Percentiles rank a stretch among this genome's conserved stretches.
These are phyloP conservation scores for Dromius quadrimaculatus DNA, from an alignment of 2,888 invertebrate genomes.

Conservation along the genomic window DNA sequence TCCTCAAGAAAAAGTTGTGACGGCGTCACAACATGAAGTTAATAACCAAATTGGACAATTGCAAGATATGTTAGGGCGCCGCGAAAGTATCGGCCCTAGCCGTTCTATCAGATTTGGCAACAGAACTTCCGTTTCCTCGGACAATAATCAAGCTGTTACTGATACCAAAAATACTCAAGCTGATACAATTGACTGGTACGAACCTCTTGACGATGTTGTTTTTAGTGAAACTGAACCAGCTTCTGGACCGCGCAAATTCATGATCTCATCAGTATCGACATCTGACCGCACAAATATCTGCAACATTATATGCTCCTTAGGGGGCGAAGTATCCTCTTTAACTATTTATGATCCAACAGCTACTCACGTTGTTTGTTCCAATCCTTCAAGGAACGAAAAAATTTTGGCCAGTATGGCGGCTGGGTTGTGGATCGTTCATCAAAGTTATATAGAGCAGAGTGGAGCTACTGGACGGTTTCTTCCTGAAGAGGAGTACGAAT, in stretches of 20 bases:
- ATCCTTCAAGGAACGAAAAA: conserved; percentile 87
- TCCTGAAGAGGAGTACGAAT: conserved; percentile 84
- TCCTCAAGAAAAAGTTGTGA: neutral
- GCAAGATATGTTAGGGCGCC: conserved; percentile 68
- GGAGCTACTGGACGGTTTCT: conserved; percentile 73
- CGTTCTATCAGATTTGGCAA: conserved; percentile 61
- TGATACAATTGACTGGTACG: conserved; percentile 81
- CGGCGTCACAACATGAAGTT: conserved; percentile 27
- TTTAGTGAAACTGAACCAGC: conserved; percentile 34
- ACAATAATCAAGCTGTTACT: neutral
- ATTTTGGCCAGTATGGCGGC: conserved; percentile 86
- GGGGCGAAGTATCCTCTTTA: conserved; percentile 74
- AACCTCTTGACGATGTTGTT: conserved; percentile 64
- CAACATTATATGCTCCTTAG: conserved; percentile 59
- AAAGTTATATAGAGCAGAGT: conserved; percentile 80
- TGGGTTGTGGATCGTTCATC: conserved; percentile 91
- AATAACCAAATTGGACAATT: conserved; percentile 68
- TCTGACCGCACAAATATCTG: conserved; percentile 7
- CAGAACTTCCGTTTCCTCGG: conserved; percentile 53
- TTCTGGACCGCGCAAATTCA: conserved; percentile 25
- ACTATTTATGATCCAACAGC: conserved; percentile 71
- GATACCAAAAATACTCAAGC: conserved; percentile 69
- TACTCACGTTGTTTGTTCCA: conserved; percentile 83
- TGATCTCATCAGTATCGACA: conserved; percentile 24
- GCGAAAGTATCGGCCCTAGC: conserved; percentile 61